Evolutionary conservation across 2,113 vertebrate species (phyloP), one percentile per base, ranked within the genome.

Genomic region (Cryptotis parvus): DNA sequence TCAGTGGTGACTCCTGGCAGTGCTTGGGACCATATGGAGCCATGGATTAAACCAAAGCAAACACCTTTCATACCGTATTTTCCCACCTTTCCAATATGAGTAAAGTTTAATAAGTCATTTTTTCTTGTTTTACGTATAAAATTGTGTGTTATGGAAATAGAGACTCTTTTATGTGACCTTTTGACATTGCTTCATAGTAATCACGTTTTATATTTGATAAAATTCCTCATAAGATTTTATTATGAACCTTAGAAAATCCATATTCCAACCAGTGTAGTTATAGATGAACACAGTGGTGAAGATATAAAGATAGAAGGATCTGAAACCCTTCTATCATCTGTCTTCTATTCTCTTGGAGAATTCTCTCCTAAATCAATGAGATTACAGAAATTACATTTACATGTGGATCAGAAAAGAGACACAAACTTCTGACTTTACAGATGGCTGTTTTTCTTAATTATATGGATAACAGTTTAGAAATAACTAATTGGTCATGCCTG

Each of bases 371-470:
- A 95, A 87, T 86, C 97, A 96, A 97, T 94, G 69, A 96, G 79
- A 93, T 85, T 85, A 96, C 18, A 96, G 68, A 96, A 97, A 97
- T 95, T 86, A 75, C 41, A 96, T 97, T 97, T 98, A 92, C 94
- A 92, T 94, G 77, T 93, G 76, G 79, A 97, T 97, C 91, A 49
- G 86, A 94, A 97, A 95, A 58, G 90, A 29, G 84, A 97, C 81
- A 96, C 90, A 94, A 97, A 98, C 94, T 98, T 97, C 96, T 97
- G 96, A 97, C 96, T 98, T 98, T 98, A 98, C 98, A 98, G 98
- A 98, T 98, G 98, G 97, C 89, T 98, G 97, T 98, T 98, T 98
- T 98, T 97, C 97, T 98, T 97, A 98, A 98, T 98, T 98, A 97
- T 96, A 93, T 97, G 97, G 95, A 95, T 97, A 98, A 95, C 96